Conservation (phyloP, 2,888 invertebrate species). For the Unio pictorum region DNA sequence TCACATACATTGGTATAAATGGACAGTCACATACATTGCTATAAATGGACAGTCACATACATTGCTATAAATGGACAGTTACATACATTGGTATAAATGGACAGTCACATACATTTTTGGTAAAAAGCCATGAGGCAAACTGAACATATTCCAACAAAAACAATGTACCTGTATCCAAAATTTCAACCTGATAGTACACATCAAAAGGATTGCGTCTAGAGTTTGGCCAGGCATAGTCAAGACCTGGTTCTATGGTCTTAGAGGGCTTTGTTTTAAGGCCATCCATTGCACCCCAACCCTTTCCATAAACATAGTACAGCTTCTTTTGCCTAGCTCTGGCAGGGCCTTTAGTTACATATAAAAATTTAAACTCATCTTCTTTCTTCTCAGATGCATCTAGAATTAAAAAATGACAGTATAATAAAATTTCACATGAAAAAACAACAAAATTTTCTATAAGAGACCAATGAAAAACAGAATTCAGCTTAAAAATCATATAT, state of each 20-base stretch:
- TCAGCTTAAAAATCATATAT: no score
- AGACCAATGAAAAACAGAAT: neutral
- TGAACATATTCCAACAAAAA: no score
- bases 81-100: no score
- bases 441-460: neutral
- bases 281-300: conserved; percentile 54
- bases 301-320: conserved; percentile 65
- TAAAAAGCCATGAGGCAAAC: no score
- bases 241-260: conserved; percentile 37
- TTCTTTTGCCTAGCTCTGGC: conserved; percentile 55
- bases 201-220: conserved; percentile 48
- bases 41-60: no score
- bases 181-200: conserved; percentile 53
- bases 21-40: no score
- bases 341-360: conserved; percentile 64
- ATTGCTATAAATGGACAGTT: no score
- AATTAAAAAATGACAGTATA: neutral
- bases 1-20: no score
- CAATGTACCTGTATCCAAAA: no score
- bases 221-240: conserved; percentile 55
- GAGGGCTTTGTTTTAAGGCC: conserved; percentile 43
- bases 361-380: conserved; percentile 55
- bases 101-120: no score
- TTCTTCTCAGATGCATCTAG: conserved; percentile 48
- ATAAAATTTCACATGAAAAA: neutral